Evolutionary conservation across 2,797 vertebrate species (phyloP).

Genomic region (Bradypodion pumilum): DNA sequence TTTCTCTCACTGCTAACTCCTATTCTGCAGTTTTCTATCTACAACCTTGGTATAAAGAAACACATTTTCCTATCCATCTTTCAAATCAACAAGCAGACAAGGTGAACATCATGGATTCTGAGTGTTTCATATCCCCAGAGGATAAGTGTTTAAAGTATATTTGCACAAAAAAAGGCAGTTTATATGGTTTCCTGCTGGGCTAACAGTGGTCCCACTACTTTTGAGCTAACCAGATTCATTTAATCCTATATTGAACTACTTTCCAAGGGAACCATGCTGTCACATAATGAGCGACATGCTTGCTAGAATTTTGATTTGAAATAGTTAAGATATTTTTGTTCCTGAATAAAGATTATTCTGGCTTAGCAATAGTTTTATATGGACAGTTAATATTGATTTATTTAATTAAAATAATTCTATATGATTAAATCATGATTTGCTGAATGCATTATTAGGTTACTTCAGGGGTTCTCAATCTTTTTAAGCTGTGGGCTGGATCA

Average conservation of each 20-base stretch:
- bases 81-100: not conserved
- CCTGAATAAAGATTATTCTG: not conserved
- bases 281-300: not conserved
- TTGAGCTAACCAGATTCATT: not conserved
- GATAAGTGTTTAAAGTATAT: constrained; percentile 8
- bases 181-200: not conserved
- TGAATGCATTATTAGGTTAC: not conserved
- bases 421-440: not conserved
- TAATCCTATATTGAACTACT: not conserved
- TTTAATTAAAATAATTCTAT: not conserved
- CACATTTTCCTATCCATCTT: not conserved
- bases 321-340: not conserved
- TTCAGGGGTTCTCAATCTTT: too few species aligned
- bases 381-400: not conserved
- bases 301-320: not conserved
- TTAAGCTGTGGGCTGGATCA: too few species aligned
- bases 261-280: not conserved
- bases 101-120: not conserved
- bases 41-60: not conserved
- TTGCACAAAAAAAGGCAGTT: not conserved
- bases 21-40: not conserved
- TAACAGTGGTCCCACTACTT: not conserved
- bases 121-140: not conserved
- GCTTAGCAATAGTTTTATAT: not conserved
- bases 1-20: not conserved